Conservation (phyloP, 2,797 vertebrate genomes). For the Schizothorax lantsangensis region DNA sequence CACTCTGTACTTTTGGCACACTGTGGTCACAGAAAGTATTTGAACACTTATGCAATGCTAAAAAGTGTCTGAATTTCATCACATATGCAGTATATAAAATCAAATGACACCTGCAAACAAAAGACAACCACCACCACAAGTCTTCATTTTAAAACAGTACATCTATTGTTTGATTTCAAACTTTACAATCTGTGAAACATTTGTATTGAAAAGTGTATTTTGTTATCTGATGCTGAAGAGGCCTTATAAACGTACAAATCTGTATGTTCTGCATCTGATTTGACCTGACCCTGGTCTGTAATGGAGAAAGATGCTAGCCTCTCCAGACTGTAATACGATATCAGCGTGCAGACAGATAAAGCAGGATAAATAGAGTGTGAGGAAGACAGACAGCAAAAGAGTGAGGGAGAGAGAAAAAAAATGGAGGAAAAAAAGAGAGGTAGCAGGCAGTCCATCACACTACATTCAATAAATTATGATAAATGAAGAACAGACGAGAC, state of each 20-base stretch:
- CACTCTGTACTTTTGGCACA: neutral
- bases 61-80: neutral
- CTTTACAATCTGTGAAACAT: neutral
- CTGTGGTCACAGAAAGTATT: neutral
- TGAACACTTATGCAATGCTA: neutral
- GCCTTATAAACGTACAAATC: neutral
- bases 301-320: neutral
- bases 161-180: neutral
- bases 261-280: neutral
- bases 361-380: constrained; percentile 1
- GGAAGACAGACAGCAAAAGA: constrained; percentile 11
- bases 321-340: constrained; percentile 18
- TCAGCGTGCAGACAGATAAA: constrained; percentile 22
- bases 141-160: neutral
- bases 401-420: neutral
- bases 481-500: constrained; percentile 54
- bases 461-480: constrained; percentile 52
- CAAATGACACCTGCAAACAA: neutral
- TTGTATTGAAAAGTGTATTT: neutral
- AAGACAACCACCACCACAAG: neutral
- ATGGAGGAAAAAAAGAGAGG: constrained; percentile 38
- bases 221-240: constrained; percentile 3
- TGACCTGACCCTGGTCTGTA: neutral
- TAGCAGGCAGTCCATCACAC: constrained; percentile 52
- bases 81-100: neutral